Base-by-base conservation (phyloP, 2,113 vertebrate species). In the Rhabdornis inornatus region DNA sequence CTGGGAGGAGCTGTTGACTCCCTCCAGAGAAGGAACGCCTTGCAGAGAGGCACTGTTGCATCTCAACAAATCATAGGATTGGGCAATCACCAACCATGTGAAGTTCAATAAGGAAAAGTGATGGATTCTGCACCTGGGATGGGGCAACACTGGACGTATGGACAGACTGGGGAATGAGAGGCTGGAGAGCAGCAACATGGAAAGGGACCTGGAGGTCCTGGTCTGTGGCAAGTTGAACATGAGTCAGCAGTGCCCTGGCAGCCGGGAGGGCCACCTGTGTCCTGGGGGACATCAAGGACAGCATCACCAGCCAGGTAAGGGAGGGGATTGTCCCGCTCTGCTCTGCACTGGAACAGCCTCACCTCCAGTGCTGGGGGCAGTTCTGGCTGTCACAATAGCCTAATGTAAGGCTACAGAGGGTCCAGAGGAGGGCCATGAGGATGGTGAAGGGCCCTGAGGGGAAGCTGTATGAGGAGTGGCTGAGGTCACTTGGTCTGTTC, bases 161-260 rank as follows among this genome's bases (percentile, higher is more conserved):
- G 14, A 60, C 24, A 56, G n/a, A 85, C 20, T 39, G 40, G n/a
- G 15, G 20, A 65, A 75, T 19, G 42, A 75, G 30, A 75, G 3
- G 35, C 13, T 49, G n/a, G 30, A 56, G 8, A 47, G 10, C 19
- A 56, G 28, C 9, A 12, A 22, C 2, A 1, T 20, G 50, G 12
- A 56, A 75, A 75, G 2, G 5, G 40, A 64, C 18, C 22, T 18
- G 15, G 11, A 2, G 7, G 15, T 19, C 30, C 19, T 74, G 50
- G 15, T 4, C 0, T 1, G 12, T 30, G 11, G 12, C 11, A 47
- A 39, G 16, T 3, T 37, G 15, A 31, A 25, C 5, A 2, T 2
- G 27, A 47, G 6, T 1, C 57, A 64, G 49, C 49, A 63, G 28
- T 55, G 33, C 28, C 47, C 28, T 55, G 57, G 57, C 57, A 55